Base-by-base conservation (phyloP, 2,113 vertebrate species). In the Protomyctophum bolini region DNA sequence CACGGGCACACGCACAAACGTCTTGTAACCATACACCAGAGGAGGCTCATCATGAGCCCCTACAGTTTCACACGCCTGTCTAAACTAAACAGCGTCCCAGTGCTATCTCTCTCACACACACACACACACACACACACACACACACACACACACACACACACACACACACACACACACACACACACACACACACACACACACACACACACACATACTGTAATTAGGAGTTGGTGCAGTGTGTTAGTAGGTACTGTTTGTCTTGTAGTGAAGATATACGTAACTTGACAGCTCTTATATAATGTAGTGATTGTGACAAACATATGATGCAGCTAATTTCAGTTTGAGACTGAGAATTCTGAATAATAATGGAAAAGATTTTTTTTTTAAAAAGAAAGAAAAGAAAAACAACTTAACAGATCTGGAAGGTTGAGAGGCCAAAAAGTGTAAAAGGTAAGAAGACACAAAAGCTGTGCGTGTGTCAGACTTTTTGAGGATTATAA, bases 1-100 rank as follows among this genome's bases (percentile, higher is more conserved):
- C 63, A 62, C 48, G 54, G 59, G 58, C 46, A 51, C 49, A 64
- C 58, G 62, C 65, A 73, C 51, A 72, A 76, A 92, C 91, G 89
- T 89, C 91, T 91, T 91, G 89, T 90, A 91, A 91, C 90, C 89
- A 92, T 87, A 91, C 84, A 76, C 80, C 15, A 88, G 78, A 84
- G 80, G 87, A 83, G 66, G 84, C 83, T 83, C 69, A 62, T 83
- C 69, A 62, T 83, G 77, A 68, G 58, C 84, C 89, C 85, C 75
- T 87, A 73, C 77, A 71, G 79, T 90, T 80, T 62, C 72, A 82
- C 75, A 80, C 85, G 79, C 81, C 84, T 68, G 69, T 65, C 63
- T 58, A 58, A 88, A 83, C 79, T 75, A 60, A 89, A 80, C 82
- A 83, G 84, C 76, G 81, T 68, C 87, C 75, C 61, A 52, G 86